A percentile compares a stretch with the other conserved stretches of the same genome.
phyloP scores from a whole-genome alignment of 2,888 invertebrate species.

The Calameuta idolon region DNA sequence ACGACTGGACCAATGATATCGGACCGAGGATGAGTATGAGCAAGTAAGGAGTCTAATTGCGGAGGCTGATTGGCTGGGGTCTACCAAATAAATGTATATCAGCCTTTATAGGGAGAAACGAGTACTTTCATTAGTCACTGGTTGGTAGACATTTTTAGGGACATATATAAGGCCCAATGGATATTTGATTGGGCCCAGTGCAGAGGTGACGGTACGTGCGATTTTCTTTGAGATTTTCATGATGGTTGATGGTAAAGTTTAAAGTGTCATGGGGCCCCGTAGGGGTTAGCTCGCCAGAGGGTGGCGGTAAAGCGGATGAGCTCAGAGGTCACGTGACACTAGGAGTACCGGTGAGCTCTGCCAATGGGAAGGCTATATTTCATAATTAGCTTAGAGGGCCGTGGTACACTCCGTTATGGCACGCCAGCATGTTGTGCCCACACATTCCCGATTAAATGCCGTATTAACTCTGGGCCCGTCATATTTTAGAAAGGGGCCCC shows the following conservation, averaged over 20 bases:
- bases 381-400: slow-evolving; percentile 59
- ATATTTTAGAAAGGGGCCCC: slow-evolving; percentile 43
- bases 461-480: slow-evolving; percentile 53
- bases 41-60: not conserved
- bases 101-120: not conserved
- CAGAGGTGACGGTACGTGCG: not conserved
- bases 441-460: slow-evolving; percentile 60
- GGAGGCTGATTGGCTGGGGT: not conserved
- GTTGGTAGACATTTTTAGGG: not conserved
- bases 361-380: slow-evolving; percentile 57
- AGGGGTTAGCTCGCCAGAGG: not conserved
- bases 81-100: not conserved
- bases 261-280: not conserved
- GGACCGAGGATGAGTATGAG: not conserved
- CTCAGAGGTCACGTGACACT: slow-evolving; percentile 12
- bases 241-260: not conserved
- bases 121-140: not conserved
- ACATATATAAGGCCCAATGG: not conserved
- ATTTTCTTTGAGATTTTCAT: not conserved
- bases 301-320: not conserved
- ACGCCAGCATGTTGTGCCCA: slow-evolving; percentile 53
- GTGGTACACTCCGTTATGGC: slow-evolving; percentile 38
- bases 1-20: not conserved
- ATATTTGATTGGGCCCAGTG: not conserved
- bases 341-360: slow-evolving; percentile 40